Percentiles rank a stretch among this genome's conserved stretches.
These are phyloP conservation scores for Spea hammondii DNA, from an alignment of 2,797 vertebrate species.

Conservation along the genomic window DNA sequence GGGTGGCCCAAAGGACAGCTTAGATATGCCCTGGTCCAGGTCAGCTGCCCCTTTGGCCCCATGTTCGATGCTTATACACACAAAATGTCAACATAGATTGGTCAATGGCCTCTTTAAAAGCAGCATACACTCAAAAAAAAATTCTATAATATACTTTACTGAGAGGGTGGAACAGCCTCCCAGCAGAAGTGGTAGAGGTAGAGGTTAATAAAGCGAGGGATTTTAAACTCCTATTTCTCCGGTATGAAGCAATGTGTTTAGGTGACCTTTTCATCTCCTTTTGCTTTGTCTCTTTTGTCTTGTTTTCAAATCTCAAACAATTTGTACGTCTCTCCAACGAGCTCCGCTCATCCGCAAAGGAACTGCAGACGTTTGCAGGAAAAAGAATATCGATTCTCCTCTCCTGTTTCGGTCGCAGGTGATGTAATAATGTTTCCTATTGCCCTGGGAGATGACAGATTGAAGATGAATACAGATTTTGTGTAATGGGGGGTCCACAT, in stretches of 20 bases:
- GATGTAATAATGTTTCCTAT: slow-evolving; percentile 30
- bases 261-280: neutral
- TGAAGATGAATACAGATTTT: slow-evolving; percentile 3
- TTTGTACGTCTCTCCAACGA: neutral
- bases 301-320: neutral
- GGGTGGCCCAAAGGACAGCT: no score
- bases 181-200: no score
- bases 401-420: slow-evolving; percentile 31
- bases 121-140: no score
- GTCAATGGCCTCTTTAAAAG: no score
- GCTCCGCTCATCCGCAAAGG: neutral
- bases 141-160: no score
- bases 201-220: neutral
- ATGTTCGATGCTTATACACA: no score
- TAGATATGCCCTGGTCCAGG: no score
- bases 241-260: neutral
- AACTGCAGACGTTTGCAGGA: slow-evolving; percentile 13
- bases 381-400: slow-evolving; percentile 17
- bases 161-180: no score
- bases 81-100: no score
- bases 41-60: no score
- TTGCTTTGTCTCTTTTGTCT: neutral
- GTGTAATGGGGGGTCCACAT: neutral
- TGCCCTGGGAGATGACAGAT: slow-evolving; percentile 30
- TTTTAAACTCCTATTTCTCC: neutral